These are phyloP conservation scores for Andrena fulva DNA, from an alignment of 2,888 invertebrate species.

Conservation along the genomic window DNA sequence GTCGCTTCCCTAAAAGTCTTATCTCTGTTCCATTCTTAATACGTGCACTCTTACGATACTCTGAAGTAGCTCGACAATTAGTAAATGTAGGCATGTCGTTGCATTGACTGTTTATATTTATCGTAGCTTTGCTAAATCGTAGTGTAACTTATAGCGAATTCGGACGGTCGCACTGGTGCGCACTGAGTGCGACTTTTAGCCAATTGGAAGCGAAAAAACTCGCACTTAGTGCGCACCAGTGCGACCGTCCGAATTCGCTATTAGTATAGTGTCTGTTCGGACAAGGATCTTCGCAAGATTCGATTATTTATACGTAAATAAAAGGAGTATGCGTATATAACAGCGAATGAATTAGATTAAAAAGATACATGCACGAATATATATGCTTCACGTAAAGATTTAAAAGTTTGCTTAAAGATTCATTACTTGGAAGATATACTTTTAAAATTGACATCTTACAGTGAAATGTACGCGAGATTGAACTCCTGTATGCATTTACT, in stretches of 20 bases:
- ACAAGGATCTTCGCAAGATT: constrained; percentile 8
- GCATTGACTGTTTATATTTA: constrained; percentile 20
- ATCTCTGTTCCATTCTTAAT: constrained; percentile 24
- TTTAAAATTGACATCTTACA: neutral
- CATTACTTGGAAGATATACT: too few relatives aligned
- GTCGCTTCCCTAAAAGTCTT: constrained; percentile 41
- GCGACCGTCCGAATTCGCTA: too few relatives aligned
- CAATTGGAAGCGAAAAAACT: too few relatives aligned
- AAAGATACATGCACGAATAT: constrained; percentile 40
- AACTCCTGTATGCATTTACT: constrained; percentile 9
- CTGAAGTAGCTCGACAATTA: constrained; percentile 33
- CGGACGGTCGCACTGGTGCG: too few relatives aligned
- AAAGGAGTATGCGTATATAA: constrained; percentile 17
- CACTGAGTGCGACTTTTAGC: too few relatives aligned
- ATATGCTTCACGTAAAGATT: constrained; percentile 31
- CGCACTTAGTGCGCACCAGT: too few relatives aligned
- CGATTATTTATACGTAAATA: constrained; percentile 14
- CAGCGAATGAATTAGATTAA: constrained; percentile 27
- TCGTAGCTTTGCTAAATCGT: constrained; percentile 15
- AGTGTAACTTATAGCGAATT: neutral
- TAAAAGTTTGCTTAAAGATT: constrained; percentile 12
- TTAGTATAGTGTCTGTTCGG: constrained; percentile 17
- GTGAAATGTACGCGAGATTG: neutral
- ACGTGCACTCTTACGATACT: constrained; percentile 35
- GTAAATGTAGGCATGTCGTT: constrained; percentile 40